Base-by-base conservation (phyloP, 2,797 vertebrate genomes). In the Enteromius trimaculatus region DNA sequence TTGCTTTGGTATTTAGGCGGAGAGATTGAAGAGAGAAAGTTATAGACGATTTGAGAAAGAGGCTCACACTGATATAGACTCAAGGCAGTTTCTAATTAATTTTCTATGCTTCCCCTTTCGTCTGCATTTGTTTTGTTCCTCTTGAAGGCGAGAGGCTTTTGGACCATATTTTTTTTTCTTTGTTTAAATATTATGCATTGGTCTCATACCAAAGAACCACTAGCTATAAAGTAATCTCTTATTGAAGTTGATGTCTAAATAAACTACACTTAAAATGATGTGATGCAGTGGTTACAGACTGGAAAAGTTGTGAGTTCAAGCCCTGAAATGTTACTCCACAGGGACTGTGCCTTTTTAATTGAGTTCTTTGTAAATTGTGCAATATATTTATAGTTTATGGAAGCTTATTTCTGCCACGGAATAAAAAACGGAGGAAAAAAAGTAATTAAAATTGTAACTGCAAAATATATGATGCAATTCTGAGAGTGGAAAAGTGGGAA, bases 51-150 rank as follows among this genome's bases (percentile, higher is more conserved):
- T 79, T 68, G 62, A 66, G 76, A 80, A 23, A 2, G 55, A 80
- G 74, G 37, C 37, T 80, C 55, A 58, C 47, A 19, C 71, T 74
- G 83, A 74, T 79, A 80, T 7, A 66, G 55, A 53, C 90, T 92
- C 90, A 90, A 88, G 88, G 86, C 86, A 88, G 85, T 88, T 86
- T 89, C 84, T 92, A 92, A 93, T 94, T 92, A 92, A 93, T 93
- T 93, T 93, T 91, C 89, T 90, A 92, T 91, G 91, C 81, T 55
- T 92, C 88, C 87, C 83, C 87, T 85, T 90, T 90, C 78, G 78
- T 77, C 84, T 71, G 79, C 21, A 42, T 90, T 90, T 91, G 88
- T 92, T 92, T 91, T 90, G 88, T 90, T 90, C 77, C 75, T 89
- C 87, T 90, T 89, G 87, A 84, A 90, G 89, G 88, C 88, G 74